Base-by-base conservation (phyloP, 2,888 invertebrate species). In the Patella ulyssiponensis region DNA sequence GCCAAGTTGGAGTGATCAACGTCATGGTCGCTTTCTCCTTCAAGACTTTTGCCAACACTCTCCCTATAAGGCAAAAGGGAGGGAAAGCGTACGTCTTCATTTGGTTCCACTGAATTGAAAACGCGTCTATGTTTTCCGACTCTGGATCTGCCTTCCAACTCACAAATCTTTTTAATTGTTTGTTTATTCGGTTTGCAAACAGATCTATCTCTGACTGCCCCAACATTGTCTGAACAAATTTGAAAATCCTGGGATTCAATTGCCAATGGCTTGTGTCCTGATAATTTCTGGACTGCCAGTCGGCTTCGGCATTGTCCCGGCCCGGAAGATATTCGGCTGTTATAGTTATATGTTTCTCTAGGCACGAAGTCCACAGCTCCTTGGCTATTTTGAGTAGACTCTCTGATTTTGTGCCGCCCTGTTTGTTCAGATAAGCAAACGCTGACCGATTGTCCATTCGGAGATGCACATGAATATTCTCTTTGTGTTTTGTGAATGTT, bases 351-450 rank as follows among this genome's bases (percentile, higher is more conserved):
- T 54, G 44, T 53, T 56, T 73, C 17, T 69, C 14, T 5, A 52
- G 20, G 52, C 72, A 72, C 27, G 52, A 71, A 11, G 73, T 44
- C 77, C 64, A 71, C 4, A 76, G 51, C 20, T 27, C 20, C 56
- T 71, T 69, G 9, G 51, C 27, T 53, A 76, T 58, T 23, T 54
- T 17, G 52, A 69, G 17, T 69, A 51, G 64, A 1, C 11, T 3
- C 9, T 17, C 7, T 7, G 71, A 53, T 17, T 44, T 69, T 33
- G 73, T 44, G 14, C 74, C 74, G 3, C 77, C 79, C 54, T 74
- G 74, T 77, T 77, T 79, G 75, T 79, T 77, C 52, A 79, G 56
- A 15, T 77, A 75, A 15, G 74, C 71, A 3, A 77, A 54, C 17
- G 79, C 74, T 15, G 78, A 51, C 52, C 27, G 71, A 64, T 77